Base-by-base conservation (phyloP, 2,888 invertebrate species). In the Euplagia quadripunctaria region DNA sequence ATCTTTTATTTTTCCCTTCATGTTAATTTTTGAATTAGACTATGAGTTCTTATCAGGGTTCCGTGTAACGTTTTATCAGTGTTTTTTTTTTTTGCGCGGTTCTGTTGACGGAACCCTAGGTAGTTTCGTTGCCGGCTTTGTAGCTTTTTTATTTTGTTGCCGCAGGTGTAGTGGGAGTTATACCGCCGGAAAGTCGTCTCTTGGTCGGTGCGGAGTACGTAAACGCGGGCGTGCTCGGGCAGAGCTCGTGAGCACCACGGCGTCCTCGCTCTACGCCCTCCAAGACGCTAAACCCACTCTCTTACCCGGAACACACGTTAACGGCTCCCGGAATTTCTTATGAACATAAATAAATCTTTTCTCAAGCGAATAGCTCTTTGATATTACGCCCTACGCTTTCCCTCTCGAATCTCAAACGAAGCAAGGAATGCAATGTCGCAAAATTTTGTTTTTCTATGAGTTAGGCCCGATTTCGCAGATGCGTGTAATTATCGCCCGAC, bases 191-290 rank as follows among this genome's bases (percentile, higher is more conserved):
- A 94, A 96, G 96, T 94, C 96, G 96, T 90, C 96, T 94, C 90
- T 93, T 97, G 95, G 96, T 97, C 91, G 96, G 97, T 91, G 96
- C 96, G 90, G 97, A 97, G 96, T 97, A 96, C 93, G 93, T 97
- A 93, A 95, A 91, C 92, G 91, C 93, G 90, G 92, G 93, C 88
- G 91, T 91, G 91, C 93, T 96, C 91, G 96, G 96, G 82, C 96
- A 96, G 89, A 92, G 95, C 89, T 93, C 96, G 88, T 95, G 93
- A 89, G 87, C 86, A 85, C 78, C 86, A 80, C 87, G 88, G 86
- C 86, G 85, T 63, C 87, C 87, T 79, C 79, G 73, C 79, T 85
- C 83, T 41, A 61, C 79, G 86, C 82, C 85, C 86, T 85, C 86
- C 87, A 85, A 87, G 84, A 86, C 88, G 85, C 88, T 87, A 86